These are phyloP conservation scores for Nomada ferruginata DNA, from an alignment of 2,888 invertebrate genomes.

Conservation along the genomic window DNA sequence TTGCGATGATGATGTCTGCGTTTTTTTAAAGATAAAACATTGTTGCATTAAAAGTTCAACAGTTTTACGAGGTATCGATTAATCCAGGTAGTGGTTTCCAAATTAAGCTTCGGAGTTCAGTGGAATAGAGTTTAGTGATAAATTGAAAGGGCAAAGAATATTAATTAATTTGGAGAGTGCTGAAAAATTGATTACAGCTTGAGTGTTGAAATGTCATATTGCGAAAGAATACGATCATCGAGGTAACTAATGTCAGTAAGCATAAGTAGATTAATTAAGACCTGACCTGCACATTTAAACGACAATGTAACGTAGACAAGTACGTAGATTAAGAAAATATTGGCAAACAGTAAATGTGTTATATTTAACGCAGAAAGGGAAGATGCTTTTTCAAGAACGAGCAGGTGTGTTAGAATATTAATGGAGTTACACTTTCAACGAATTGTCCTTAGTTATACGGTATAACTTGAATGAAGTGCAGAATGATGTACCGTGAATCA, in stretches of 20 bases:
- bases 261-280: too few relatives aligned
- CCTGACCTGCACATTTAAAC: neutral
- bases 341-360: neutral
- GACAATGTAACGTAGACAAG: neutral
- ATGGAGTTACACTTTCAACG: conserved; percentile 19
- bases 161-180: too few relatives aligned
- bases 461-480: conserved; percentile 8
- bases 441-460: conserved; percentile 17
- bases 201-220: too few relatives aligned
- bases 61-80: too few relatives aligned
- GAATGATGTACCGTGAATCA: conserved; percentile 20
- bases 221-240: too few relatives aligned
- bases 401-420: neutral
- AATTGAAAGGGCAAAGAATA: too few relatives aligned
- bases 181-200: too few relatives aligned
- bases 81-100: too few relatives aligned
- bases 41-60: too few relatives aligned
- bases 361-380: neutral
- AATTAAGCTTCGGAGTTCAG: too few relatives aligned
- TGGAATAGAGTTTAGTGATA: too few relatives aligned
- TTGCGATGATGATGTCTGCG: neutral
- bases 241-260: too few relatives aligned
- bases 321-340: neutral
- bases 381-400: neutral
- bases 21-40: neutral